phyloP scores from a whole-genome alignment of 1,140 invertebrate species.

The Listronotus oregonensis region DNA sequence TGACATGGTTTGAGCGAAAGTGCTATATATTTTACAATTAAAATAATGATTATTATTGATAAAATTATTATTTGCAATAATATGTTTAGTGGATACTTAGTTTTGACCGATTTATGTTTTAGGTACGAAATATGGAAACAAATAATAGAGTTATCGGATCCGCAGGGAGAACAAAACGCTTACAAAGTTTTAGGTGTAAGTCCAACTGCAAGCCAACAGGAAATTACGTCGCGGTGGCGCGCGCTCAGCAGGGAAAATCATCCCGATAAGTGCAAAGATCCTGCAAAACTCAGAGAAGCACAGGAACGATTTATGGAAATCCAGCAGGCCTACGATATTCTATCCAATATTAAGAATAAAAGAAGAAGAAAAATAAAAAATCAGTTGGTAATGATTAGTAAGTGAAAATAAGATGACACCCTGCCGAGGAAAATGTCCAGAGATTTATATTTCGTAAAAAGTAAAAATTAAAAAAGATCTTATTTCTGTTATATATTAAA shows the following conservation, averaged over 20 bases:
- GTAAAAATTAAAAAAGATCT: too few relatives aligned
- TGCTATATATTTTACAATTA: too few relatives aligned
- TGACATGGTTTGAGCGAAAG: too few relatives aligned
- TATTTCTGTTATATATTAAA: too few relatives aligned
- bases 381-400: constrained; percentile 44
- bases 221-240: constrained; percentile 83
- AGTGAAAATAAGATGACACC: too few relatives aligned
- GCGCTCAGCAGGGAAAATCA: constrained; percentile 85
- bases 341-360: constrained; percentile 82
- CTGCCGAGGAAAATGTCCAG: too few relatives aligned
- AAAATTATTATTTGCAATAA: too few relatives aligned
- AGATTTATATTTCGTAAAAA: too few relatives aligned
- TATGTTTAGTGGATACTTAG: too few relatives aligned
- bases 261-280: constrained; percentile 87
- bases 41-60: too few relatives aligned
- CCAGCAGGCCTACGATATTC: constrained; percentile 87
- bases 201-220: constrained; percentile 77
- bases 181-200: constrained; percentile 81
- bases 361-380: constrained; percentile 73
- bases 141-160: constrained; percentile 84
- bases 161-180: constrained; percentile 87
- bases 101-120: constrained; percentile 21
- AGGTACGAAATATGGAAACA: constrained; percentile 80
- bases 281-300: constrained; percentile 65
- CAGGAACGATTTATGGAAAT: constrained; percentile 92